These are phyloP conservation scores for Dicrostonyx torquatus DNA, from an alignment of 2,797 vertebrate species.

Conservation along the genomic window DNA sequence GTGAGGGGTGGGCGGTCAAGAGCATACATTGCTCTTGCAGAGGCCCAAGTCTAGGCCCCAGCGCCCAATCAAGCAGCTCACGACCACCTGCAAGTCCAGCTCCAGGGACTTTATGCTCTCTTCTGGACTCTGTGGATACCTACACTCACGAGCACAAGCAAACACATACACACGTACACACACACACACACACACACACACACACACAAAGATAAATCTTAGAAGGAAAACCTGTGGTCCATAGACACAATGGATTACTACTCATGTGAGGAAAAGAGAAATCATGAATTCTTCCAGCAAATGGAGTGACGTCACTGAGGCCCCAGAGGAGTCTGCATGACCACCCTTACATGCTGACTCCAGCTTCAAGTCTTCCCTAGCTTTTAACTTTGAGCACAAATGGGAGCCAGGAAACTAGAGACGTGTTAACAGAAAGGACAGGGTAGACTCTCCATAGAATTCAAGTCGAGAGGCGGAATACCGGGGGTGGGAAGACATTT, in stretches of 20 bases:
- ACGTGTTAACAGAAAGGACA: background rate
- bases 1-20: fast-evolving
- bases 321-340: no score
- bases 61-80: background rate
- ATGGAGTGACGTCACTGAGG: background rate
- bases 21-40: background rate
- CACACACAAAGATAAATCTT: no score
- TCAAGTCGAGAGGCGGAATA: background rate
- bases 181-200: background rate
- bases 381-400: background rate
- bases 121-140: background rate
- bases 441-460: background rate
- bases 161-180: background rate
- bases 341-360: background rate
- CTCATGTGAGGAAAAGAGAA: no score
- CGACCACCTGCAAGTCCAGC: background rate
- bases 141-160: background rate
- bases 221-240: no score
- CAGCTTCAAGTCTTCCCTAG: background rate
- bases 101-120: background rate
- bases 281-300: background rate
- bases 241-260: background rate
- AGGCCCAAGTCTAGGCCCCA: background rate
- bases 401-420: background rate
- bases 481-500: background rate